A percentile compares a stretch with the other conserved stretches of the same genome.
Evolutionary conservation across 2,113 vertebrate genomes (phyloP).

Genomic region (Anas platyrhynchos): DNA sequence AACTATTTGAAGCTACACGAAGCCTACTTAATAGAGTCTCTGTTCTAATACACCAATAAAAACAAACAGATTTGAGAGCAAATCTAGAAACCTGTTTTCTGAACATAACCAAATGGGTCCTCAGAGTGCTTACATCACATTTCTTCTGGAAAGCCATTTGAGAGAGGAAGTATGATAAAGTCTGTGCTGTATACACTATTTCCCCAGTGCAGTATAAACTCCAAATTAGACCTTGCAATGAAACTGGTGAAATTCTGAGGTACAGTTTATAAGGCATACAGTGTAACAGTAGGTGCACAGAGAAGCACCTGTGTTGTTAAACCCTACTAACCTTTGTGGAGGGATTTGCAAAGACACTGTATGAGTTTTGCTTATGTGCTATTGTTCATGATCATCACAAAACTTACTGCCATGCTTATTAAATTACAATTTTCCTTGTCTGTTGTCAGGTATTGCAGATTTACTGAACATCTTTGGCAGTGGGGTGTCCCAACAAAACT

Average conservation of each 20-base stretch:
- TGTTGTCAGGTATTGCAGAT: background rate
- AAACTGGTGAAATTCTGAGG: background rate
- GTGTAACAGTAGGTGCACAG: background rate
- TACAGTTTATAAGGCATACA: background rate
- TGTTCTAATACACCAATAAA: background rate
- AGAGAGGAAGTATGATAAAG: background rate
- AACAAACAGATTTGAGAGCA: background rate
- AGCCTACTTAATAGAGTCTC: background rate
- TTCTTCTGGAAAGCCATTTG: conserved; percentile 8
- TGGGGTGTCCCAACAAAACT: background rate
- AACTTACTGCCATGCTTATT: background rate
- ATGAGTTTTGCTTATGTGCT: background rate
- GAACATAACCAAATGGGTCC: conserved; percentile 16
- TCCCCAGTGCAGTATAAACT: background rate
- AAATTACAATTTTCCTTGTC: background rate
- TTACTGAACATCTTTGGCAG: background rate
- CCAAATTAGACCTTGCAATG: background rate
- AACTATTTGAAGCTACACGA: background rate
- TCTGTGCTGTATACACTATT: background rate
- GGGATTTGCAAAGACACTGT: background rate
- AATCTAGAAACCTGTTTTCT: conserved; percentile 1
- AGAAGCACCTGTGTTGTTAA: background rate
- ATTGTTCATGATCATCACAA: background rate
- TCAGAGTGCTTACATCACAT: conserved; percentile 14
- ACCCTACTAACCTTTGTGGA: background rate